Evolutionary conservation across 2,888 invertebrate species (phyloP), one percentile per base, ranked within the genome.

Genomic region (Sisyra terminalis): DNA sequence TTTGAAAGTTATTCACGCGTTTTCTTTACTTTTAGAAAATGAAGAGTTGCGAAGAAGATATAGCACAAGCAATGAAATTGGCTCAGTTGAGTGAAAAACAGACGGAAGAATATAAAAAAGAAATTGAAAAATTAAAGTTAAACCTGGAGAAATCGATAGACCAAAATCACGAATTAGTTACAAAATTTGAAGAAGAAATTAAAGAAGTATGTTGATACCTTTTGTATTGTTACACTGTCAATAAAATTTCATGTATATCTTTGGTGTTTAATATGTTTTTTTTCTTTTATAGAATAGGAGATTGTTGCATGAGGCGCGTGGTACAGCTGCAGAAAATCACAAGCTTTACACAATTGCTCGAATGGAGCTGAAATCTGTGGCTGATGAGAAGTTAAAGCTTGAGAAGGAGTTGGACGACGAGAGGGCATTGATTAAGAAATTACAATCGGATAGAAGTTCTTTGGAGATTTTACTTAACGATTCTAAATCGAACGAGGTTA

Each of bases 21-120:
- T n/a, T n/a, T 37, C 29, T 29, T 42, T n/a, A 6, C 36, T 48
- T 51, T 24, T 43, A 60, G 61, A 59, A 75, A 60, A 65, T 75
- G 1, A 69, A 68, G 46, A 69, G 71, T 32, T 70, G 74, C 49
- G 83, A 85, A 61, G 66, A 70, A 5, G 86, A 87, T 61, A 61
- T 82, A 2, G 72, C 79, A 24, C 79, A 80, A 61, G 75, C 81
- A 0, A 58, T 82, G 35, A 75, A 75, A 50, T 55, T 83, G 31
- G 79, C 76, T 1, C 74, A 76, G 29, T 73, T 71, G 48, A 76
- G 73, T 52, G 75, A 80, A 56, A 73, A 75, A 16, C 79, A 78
- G 57, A 68, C 69, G 45, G 71, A 71, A 44, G 61, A 63, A 32
- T 50, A 77, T 0, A 70, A 72, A 42, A 47, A 53, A 1, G 71